phyloP scores from a whole-genome alignment of 1,140 invertebrate genomes.

The Choristoneura fumiferana region DNA sequence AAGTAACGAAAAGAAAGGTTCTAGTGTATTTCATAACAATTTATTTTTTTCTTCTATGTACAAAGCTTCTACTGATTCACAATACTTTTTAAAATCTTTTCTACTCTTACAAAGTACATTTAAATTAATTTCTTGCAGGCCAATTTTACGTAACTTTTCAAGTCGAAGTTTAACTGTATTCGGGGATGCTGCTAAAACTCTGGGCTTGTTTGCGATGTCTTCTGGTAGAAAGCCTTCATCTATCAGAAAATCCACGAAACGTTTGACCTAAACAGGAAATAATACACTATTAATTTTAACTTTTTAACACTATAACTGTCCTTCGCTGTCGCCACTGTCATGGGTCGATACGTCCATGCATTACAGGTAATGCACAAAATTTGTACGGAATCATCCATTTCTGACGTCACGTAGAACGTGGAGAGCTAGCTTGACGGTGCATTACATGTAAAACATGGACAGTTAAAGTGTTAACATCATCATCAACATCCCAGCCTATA shows the following conservation, averaged over 20 bases:
- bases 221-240: conserved; percentile 59
- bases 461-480: no score
- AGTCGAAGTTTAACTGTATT: conserved; percentile 63
- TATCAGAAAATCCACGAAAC: conserved; percentile 66
- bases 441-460: no score
- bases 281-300: conserved; percentile 20
- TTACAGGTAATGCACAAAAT: no score
- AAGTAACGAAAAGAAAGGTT: no score
- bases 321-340: no score
- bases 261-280: conserved; percentile 59
- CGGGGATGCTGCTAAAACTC: conserved; percentile 64
- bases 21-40: no score
- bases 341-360: no score
- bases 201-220: conserved; percentile 63
- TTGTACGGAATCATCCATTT: no score
- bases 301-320: background rate
- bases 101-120: conserved; percentile 70
- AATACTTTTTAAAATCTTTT: conserved; percentile 67
- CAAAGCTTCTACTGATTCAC: conserved; percentile 48
- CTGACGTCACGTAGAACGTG: no score
- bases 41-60: conserved; percentile 26
- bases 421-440: no score
- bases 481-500: no score
- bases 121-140: conserved; percentile 61
- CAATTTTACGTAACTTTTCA: conserved; percentile 51